phyloP scores from a whole-genome alignment of 2,797 vertebrate species.

The Ispidina lecontei region DNA sequence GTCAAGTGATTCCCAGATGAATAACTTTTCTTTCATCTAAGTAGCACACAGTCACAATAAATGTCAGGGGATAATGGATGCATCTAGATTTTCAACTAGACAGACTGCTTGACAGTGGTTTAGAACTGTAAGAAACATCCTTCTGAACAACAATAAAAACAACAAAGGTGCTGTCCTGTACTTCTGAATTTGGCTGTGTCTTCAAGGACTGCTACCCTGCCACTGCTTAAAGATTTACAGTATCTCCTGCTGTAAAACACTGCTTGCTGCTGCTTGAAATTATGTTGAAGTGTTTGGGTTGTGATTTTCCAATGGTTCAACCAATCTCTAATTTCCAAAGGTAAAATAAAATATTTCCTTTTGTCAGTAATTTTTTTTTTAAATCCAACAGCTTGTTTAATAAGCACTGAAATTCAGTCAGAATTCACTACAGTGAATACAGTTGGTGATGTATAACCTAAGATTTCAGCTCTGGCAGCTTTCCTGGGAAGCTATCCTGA shows the following conservation, averaged over 20 bases:
- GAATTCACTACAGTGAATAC: neutral
- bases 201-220: neutral
- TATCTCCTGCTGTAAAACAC: neutral
- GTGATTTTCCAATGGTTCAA: neutral
- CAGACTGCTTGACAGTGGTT: neutral
- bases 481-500: no score
- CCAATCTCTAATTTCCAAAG: neutral
- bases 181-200: neutral
- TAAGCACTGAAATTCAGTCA: neutral
- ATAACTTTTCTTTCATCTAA: conserved; percentile 47
- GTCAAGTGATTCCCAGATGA: conserved; percentile 44
- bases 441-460: no score
- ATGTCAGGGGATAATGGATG: conserved; percentile 20
- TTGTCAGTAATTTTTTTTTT: neutral
- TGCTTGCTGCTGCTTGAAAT: neutral
- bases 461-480: no score
- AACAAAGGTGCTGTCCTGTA: neutral
- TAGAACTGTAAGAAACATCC: neutral
- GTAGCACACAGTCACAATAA: conserved; percentile 27
- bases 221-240: neutral
- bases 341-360: neutral
- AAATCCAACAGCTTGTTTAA: neutral
- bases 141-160: neutral
- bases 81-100: conserved; percentile 15
- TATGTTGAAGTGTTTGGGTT: neutral